Conservation (phyloP, 2,888 invertebrate genomes). For the Spodoptera littoralis region DNA sequence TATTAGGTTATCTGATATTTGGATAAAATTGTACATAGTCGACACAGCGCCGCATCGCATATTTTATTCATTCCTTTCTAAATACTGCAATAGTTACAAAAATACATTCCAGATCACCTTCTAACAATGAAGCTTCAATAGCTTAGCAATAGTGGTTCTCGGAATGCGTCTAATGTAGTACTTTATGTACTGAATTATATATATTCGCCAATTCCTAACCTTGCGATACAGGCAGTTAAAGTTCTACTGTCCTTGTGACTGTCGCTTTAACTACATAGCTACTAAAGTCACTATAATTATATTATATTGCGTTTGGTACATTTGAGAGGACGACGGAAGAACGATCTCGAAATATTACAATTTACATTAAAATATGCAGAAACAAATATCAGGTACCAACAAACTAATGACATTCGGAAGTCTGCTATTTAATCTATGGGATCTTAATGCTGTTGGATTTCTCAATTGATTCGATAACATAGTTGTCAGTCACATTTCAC, state of each 20-base stretch:
- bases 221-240: slow-evolving; percentile 33
- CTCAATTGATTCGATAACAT: no score
- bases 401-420: no score
- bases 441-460: no score
- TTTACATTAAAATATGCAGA: no score
- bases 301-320: background rate
- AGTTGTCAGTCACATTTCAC: no score
- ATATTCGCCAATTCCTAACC: slow-evolving; percentile 43
- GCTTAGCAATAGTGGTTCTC: slow-evolving; percentile 6
- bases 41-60: no score
- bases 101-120: slow-evolving; percentile 10
- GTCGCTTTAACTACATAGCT: slow-evolving; percentile 13
- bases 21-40: no score
- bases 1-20: no score
- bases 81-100: slow-evolving; percentile 2
- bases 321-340: no score
- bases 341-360: no score
- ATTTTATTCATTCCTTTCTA: background rate
- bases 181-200: slow-evolving; percentile 15
- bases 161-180: slow-evolving; percentile 9
- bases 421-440: no score
- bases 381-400: no score
- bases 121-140: slow-evolving; percentile 17
- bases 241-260: slow-evolving; percentile 35
- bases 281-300: slow-evolving; percentile 2